Percentiles rank a stretch among this genome's conserved stretches.
Evolutionary conservation across 2,797 vertebrate genomes (phyloP).

Genomic region (Nyctalus aviator): DNA sequence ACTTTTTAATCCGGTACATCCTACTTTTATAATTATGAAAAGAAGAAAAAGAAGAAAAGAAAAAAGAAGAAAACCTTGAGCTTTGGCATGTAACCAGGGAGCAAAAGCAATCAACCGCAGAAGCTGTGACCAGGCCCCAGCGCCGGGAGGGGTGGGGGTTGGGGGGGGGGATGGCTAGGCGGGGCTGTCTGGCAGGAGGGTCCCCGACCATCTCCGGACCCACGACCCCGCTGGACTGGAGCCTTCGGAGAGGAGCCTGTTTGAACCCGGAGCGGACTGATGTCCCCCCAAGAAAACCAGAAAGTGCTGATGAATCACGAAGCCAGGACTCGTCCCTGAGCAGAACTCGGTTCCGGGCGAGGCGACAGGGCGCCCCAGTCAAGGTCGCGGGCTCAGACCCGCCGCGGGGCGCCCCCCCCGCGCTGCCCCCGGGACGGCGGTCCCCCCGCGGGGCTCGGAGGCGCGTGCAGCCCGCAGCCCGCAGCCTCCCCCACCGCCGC

Average conservation of each 20-base stretch:
- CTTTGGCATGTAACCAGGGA: not conserved
- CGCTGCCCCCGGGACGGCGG: too few species aligned
- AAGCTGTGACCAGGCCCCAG: not conserved
- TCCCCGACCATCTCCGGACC: not conserved
- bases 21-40: not conserved
- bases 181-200: not conserved
- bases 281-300: constrained; percentile 13
- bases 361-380: not conserved
- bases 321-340: constrained; percentile 19
- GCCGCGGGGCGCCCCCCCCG: too few species aligned
- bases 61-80: not conserved
- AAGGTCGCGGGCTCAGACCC: fast-evolving
- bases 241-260: not conserved
- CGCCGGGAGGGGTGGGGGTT: fast-evolving
- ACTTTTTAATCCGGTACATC: not conserved
- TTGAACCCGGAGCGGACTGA: constrained; percentile 31
- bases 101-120: not conserved
- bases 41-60: not conserved
- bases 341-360: not conserved
- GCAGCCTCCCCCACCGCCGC: fast-evolving
- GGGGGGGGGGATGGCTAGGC: not conserved
- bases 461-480: not conserved
- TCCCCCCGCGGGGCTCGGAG: not conserved
- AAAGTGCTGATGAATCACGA: constrained; percentile 49
- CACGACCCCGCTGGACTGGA: not conserved